Base-by-base conservation (phyloP, 2,113 vertebrate species). In the Chunga burmeisteri region DNA sequence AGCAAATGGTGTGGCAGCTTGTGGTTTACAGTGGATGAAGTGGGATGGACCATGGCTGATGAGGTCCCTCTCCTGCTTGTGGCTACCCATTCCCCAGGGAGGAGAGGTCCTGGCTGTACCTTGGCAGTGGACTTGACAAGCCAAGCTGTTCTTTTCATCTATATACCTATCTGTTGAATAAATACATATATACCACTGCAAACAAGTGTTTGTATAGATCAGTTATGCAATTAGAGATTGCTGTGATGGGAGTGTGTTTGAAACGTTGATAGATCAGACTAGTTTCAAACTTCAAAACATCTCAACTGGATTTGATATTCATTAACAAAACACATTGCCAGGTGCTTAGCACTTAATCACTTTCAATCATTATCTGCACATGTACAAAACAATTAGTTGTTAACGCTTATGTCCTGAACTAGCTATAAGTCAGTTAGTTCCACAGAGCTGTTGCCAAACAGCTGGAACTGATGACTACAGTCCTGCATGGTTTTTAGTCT, bases 401-500 rank as follows among this genome's bases (percentile, higher is more conserved):
- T 65, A 50, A 19, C 0, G 0, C 3, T n/a, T 53, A 7, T 16
- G 27, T 55, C 21, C 46, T 55, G 15, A 83, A 10, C 10, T 30
- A 42, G 2, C 12, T 42, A 8, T 22, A 55, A 40, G 11, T 59
- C 74, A 44, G 13, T 40, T 30, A 62, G 22, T 30, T 77, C n/a
- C 38, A 65, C 20, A 22, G 21, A 68, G 18, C 8, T 65, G 25
- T 14, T 47, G 73, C 26, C 30, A 16, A 13, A 46, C 7, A 81
- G 53, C 6, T 13, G 49, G 16, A 10, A 59, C 38, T 59, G n/a
- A 14, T 38, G n/a, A 4, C 4, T 86, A 26, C 36, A 59, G 22
- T 15, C 17, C 52, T 58, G 25, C 21, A 7, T 17, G 18, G 30
- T 6, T 75, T 67, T 67, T 44, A 44, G 21, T 58, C 36, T 52